Conservation (phyloP, 2,113 vertebrate species). For the Ranitomeya variabilis region DNA sequence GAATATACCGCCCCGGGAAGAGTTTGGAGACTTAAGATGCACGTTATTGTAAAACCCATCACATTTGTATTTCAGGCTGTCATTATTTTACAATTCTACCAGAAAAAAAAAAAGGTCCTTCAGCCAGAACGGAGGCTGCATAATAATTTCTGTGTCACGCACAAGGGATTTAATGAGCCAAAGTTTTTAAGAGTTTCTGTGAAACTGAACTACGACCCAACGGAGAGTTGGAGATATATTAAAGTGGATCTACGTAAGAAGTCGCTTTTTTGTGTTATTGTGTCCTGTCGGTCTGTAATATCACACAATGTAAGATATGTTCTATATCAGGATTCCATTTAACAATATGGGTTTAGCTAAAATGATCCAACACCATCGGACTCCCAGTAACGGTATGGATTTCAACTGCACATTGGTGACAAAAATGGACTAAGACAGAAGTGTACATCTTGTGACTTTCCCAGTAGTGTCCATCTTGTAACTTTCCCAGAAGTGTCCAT, state of each 20-base stretch:
- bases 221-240: background rate
- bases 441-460: no score
- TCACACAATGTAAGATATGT: no score
- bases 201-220: background rate
- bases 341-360: no score
- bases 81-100: slow-evolving; percentile 16
- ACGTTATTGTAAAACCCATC: slow-evolving; percentile 6
- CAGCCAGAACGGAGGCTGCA: background rate
- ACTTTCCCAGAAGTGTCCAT: no score
- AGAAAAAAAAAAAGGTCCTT: background rate
- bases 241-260: background rate
- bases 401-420: no score
- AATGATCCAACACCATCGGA: no score
- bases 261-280: no score
- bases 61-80: slow-evolving; percentile 30
- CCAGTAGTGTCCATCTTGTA: no score
- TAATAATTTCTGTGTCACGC: slow-evolving; percentile 8
- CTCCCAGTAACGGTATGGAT: no score
- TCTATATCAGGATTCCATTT: no score
- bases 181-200: background rate
- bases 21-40: slow-evolving; percentile 11
- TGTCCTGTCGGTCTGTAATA: no score
- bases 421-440: no score
- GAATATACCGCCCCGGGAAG: background rate
- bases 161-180: background rate